Percentiles rank a stretch among this genome's conserved stretches.
Conservation (phyloP, 2,113 vertebrate species). For the Psilopsiagon aymara region DNA sequence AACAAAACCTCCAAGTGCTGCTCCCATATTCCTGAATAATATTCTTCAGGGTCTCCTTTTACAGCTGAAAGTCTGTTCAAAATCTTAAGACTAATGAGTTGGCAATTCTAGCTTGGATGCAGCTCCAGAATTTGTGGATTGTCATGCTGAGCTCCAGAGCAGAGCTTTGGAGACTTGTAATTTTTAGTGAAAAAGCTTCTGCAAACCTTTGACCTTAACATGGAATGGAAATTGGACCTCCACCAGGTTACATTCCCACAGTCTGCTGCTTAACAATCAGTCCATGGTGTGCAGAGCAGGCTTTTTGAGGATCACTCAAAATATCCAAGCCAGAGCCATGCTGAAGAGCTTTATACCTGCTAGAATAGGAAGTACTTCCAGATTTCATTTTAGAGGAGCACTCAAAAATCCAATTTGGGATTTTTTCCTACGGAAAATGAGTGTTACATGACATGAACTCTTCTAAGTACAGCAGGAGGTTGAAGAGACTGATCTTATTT, state of each 20-base stretch:
- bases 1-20: neutral
- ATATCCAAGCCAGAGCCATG: neutral
- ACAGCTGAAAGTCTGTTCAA: neutral
- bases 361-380: conserved; percentile 28
- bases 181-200: neutral
- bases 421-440: neutral
- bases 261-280: neutral
- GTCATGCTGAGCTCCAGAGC: neutral
- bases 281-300: neutral
- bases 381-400: neutral
- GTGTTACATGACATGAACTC: neutral
- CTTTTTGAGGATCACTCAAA: neutral
- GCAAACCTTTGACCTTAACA: neutral
- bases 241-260: neutral
- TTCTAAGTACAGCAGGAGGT: neutral
- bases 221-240: neutral
- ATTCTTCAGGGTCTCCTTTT: conserved; percentile 20
- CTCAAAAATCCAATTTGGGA: neutral
- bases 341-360: neutral
- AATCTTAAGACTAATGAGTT: conserved; percentile 35
- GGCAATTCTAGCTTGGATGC: neutral
- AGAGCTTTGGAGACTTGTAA: neutral
- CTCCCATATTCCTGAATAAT: conserved; percentile 20
- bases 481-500: conserved; percentile 1
- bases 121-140: neutral